A percentile compares a stretch with the other conserved stretches of the same genome.
Conservation (phyloP, 1,140 invertebrate genomes). For the Ceratina australensis region DNA sequence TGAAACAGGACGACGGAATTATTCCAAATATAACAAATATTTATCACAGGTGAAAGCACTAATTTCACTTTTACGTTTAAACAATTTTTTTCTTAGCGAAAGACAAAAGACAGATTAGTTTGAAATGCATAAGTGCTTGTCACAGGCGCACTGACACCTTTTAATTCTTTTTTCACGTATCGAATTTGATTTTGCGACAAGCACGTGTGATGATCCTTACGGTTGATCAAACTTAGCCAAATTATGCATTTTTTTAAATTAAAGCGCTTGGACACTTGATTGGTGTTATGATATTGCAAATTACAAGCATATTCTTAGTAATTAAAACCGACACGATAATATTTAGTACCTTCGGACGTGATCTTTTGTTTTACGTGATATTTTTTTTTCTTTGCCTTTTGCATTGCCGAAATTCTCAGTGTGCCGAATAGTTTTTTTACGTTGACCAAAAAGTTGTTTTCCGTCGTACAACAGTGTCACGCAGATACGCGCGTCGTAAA, state of each 20-base stretch:
- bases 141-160: conserved; percentile 25
- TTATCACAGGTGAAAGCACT: conserved; percentile 84
- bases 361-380: conserved; percentile 10
- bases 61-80: conserved; percentile 55
- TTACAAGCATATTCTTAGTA: conserved; percentile 64
- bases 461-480: conserved; percentile 14
- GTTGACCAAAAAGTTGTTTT: conserved; percentile 26
- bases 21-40: conserved; percentile 95
- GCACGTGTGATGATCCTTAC: conserved; percentile 32
- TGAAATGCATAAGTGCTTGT: conserved; percentile 14
- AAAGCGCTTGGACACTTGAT: conserved; percentile 56
- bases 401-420: conserved; percentile 25
- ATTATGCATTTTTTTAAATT: conserved; percentile 3
- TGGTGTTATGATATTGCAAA: conserved; percentile 48
- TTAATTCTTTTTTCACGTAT: background rate
- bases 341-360: background rate
- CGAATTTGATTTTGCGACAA: conserved; percentile 1
- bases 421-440: conserved; percentile 39
- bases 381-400: background rate
- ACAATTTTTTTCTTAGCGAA: conserved; percentile 31
- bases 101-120: background rate
- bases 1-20: conserved; percentile 93
- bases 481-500: background rate
- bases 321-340: conserved; percentile 42
- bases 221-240: background rate